Conservation (phyloP, 2,113 vertebrate species). For the Coturnix japonica region DNA sequence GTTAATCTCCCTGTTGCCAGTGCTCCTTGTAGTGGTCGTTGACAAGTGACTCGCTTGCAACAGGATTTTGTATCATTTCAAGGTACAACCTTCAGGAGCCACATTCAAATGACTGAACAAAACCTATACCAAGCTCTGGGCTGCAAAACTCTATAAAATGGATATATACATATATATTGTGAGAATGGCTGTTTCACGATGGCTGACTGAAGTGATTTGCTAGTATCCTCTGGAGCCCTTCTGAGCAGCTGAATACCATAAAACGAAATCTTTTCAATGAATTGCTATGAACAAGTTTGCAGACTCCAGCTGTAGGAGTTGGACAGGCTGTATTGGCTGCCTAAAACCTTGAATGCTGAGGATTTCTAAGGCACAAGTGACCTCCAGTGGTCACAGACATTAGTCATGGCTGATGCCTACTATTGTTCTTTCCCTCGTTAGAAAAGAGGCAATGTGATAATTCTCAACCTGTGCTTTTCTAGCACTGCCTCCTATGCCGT, state of each 20-base stretch:
- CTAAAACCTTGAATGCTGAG: not conserved
- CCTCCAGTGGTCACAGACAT: constrained; percentile 47
- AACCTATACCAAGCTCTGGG: not conserved
- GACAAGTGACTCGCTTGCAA: not conserved
- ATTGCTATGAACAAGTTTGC: not conserved
- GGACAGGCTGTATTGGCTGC: not conserved
- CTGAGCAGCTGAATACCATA: not conserved
- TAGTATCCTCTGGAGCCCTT: not conserved
- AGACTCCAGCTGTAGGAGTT: not conserved
- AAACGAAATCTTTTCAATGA: not conserved
- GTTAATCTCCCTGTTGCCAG: not conserved
- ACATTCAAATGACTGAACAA: fast-evolving
- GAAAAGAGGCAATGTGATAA: not conserved
- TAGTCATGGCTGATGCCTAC: not conserved
- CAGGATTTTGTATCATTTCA: not conserved
- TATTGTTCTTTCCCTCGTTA: not conserved
- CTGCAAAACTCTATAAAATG: not conserved
- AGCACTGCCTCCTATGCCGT: not conserved
- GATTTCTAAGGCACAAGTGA: constrained; percentile 56
- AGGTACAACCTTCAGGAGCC: not conserved
- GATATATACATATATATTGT: not conserved
- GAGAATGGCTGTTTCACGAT: not conserved
- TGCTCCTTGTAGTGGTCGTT: not conserved
- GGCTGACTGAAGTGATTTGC: not conserved
- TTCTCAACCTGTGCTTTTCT: not conserved